Base-by-base conservation (phyloP, 2,113 vertebrate species). In the Platichthys flesus region DNA sequence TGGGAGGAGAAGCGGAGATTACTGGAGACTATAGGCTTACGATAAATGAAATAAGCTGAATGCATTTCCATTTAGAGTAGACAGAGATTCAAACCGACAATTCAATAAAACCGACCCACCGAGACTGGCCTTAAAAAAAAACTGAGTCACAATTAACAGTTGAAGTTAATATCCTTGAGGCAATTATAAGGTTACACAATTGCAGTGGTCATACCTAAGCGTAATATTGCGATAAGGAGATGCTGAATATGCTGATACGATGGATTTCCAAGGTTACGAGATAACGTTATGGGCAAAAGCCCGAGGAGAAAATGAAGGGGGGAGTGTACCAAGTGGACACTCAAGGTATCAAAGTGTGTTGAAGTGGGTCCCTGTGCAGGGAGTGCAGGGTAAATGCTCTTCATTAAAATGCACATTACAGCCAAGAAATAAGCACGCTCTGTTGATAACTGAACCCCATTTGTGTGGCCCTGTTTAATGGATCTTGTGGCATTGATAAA, bases 1-100 rank as follows among this genome's bases (percentile, higher is more conserved):
- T 61, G 73, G 67, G 42, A 78, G 42, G 57, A 42, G 56, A 82
- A n/a, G 51, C 20, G 7, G 68, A 64, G 63, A 67, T 69, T 76
- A 20, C 65, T 9, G 18, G 57, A 75, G 62, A 85, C 83, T 71
- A 79, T 70, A 67, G 54, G 54, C 20, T 21, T 67, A 64, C 76
- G 76, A 88, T 88, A 68, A 88, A 89, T 88, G 63, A 82, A 90
- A 86, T 76, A 72, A 55, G 42, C 31, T 76, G 73, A 87, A 82
- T 71, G 66, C 61, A 83, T 90, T 91, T 83, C 73, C 82, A 88
- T 86, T 88, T 82, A 58, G 49, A 86, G 69, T 40, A 82, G 81
- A 82, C 35, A 49, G 57, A 65, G 64, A 70, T 78, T 88, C 18
- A 68, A 86, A 72, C 28, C 67, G 71, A 76, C 57, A 35, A 89